phyloP scores from a whole-genome alignment of 1,140 invertebrate species.

The Probaryconus sp. region DNA sequence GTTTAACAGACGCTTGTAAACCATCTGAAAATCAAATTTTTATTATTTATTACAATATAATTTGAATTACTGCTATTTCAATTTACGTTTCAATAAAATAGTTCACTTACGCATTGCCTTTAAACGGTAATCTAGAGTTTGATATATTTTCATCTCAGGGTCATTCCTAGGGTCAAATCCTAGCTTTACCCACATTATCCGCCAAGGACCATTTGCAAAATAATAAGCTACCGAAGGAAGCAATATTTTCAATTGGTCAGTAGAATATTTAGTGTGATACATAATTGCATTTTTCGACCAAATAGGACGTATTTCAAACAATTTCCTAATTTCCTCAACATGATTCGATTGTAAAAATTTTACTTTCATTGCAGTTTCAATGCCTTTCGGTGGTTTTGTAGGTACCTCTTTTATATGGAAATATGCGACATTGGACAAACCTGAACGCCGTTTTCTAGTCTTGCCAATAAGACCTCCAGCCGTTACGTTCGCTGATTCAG shows the following conservation, averaged over 20 bases:
- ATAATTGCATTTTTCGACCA: conserved; percentile 89
- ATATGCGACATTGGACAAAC: conserved; percentile 79
- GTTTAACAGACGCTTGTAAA: conserved; percentile 78
- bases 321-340: conserved; percentile 78
- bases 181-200: conserved; percentile 89
- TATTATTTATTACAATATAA: not conserved
- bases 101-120: conserved; percentile 81
- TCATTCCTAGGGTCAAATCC: conserved; percentile 93
- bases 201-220: conserved; percentile 92
- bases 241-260: conserved; percentile 85
- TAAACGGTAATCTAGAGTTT: conserved; percentile 91
- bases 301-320: conserved; percentile 89
- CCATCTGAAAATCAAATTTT: conserved; percentile 73
- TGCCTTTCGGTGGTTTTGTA: conserved; percentile 77
- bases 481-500: conserved; percentile 66
- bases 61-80: not conserved
- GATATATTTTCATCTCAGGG: conserved; percentile 87
- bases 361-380: conserved; percentile 77
- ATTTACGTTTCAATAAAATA: no score
- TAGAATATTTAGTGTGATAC: conserved; percentile 81
- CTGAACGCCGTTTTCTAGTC: conserved; percentile 78
- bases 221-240: conserved; percentile 91
- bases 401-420: conserved; percentile 80
- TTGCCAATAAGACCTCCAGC: conserved; percentile 78
- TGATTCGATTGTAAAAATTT: conserved; percentile 77